These are phyloP conservation scores for Theodoxus fluviatilis DNA, from an alignment of 2,888 invertebrate species.

Conservation along the genomic window DNA sequence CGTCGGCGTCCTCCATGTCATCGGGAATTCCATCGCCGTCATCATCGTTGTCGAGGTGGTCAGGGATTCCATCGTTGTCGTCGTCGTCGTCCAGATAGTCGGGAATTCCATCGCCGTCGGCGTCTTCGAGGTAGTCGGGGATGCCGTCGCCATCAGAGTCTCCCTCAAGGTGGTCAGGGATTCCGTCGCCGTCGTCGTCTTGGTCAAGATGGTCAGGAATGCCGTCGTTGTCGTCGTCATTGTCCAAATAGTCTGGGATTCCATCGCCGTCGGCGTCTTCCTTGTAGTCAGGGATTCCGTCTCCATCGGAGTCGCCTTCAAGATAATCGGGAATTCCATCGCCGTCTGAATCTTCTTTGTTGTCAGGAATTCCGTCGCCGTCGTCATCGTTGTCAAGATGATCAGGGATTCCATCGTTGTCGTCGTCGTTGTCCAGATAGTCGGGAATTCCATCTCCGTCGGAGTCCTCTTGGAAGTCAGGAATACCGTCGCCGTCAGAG, in stretches of 20 bases:
- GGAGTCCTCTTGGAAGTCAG: conserved; percentile 46
- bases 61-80: conserved; percentile 58
- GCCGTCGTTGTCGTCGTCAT: conserved; percentile 43
- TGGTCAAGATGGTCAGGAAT: conserved; percentile 40
- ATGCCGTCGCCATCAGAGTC: conserved; percentile 53
- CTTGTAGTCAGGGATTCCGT: conserved; percentile 54
- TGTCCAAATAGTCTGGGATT: conserved; percentile 48
- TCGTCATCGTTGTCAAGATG: conserved; percentile 52
- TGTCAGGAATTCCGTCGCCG: conserved; percentile 51
- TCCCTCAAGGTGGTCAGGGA: conserved; percentile 52
- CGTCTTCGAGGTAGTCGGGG: conserved; percentile 37
- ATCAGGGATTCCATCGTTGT: conserved; percentile 53
- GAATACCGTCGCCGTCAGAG: conserved; percentile 48
- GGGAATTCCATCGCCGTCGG: conserved; percentile 55
- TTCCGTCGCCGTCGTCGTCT: conserved; percentile 60
- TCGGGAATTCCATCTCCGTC: conserved; percentile 60
- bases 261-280: conserved; percentile 54
- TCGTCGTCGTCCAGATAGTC: conserved; percentile 45
- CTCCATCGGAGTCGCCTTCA: conserved; percentile 51
- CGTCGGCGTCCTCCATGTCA: conserved; percentile 43
- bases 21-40: conserved; percentile 50
- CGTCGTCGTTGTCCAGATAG: conserved; percentile 39
- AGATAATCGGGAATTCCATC: conserved; percentile 47
- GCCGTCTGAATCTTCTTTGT: conserved; percentile 41
- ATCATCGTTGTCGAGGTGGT: conserved; percentile 49